Evolutionary conservation across 2,113 vertebrate genomes (phyloP), one percentile per base, ranked within the genome.

Genomic region (Lutjanus erythropterus): DNA sequence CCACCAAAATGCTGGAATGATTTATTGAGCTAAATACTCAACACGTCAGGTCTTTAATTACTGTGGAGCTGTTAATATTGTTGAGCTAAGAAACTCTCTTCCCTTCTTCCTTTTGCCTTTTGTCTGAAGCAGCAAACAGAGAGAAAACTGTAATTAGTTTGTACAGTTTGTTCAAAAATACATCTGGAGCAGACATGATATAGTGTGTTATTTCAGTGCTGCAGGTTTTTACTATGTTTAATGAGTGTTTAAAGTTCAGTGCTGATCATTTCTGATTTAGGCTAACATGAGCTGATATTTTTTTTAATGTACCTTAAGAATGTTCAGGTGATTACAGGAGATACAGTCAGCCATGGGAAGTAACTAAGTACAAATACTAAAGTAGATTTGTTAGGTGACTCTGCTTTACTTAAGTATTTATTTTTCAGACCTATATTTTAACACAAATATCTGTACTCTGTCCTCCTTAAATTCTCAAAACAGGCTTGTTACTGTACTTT

Each of bases 11-110:
- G 2, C n/a, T 11, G 25, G 33, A 52, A 69, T 75, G 78, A 62
- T 73, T 73, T 72, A 84, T 76, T 53, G 56, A 64, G 27, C 56
- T 41, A 64, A 16, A 67, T 27, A 35, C 27, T 53, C 53, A 31
- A 42, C 65, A 23, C 11, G 0, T 75, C 71, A 37, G 81, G 61
- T 33, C 33, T 84, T 76, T 76, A 74, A 71, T 87, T 85, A 59
- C 64, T 62, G 14, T 55, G 52, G 31, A 59, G 69, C 77, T 37
- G 65, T 47, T 78, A 18, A 56, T 76, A 58, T 67, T 19, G 39
- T 81, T 23, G 46, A 72, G 16, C 29, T 16, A 15, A 35, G 31
- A 78, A 25, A 42, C 39, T 14, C 6, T 60, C 37, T 49, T 53
- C 59, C 39, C 23, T 35, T 23, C 15, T 27, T 21, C 33, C 21